Base-by-base conservation (phyloP, 1,140 invertebrate species). In the Cyclina sinensis region DNA sequence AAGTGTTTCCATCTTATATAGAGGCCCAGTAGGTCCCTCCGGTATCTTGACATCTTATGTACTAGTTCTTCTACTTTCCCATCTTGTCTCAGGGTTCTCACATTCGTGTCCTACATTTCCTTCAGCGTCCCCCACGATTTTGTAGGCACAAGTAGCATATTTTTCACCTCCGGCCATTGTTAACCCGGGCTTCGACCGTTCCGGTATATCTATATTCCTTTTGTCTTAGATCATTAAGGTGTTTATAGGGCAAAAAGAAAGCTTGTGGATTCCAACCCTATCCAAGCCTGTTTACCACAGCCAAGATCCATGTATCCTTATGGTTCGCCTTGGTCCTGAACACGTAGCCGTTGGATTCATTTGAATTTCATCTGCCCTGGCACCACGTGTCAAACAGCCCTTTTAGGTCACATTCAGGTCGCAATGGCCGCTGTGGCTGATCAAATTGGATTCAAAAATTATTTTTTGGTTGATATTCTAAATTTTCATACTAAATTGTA, bases 341-440 rank as follows among this genome's bases (percentile, higher is more conserved):
- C 70, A 86, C 74, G 57, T 86, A 65, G 74, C 74, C 74, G 74
- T 86, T 86, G 59, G 62, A 43, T 86, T 0, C 14, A 46, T 39
- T 39, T 70, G 82, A 74, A 74, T 14, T 68, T 0, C 82, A 21
- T 80, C 78, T 14, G 78, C 48, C 46, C 35, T 73, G 82, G 70
- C 82, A n/a, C n/a, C n/a, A n/a, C n/a, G n/a, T n/a, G n/a, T n/a
- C n/a, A n/a, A n/a, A n/a, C n/a, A n/a, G n/a, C n/a, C n/a, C n/a
- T n/a, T n/a, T n/a, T n/a, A n/a, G n/a, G n/a, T n/a, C n/a, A n/a
- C n/a, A n/a, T n/a, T n/a, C n/a, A n/a, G n/a, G n/a, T n/a, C n/a
- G n/a, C n/a, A n/a, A n/a, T n/a, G n/a, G n/a, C n/a, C n/a, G n/a
- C n/a, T n/a, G n/a, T n/a, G n/a, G n/a, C n/a, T n/a, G n/a, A n/a